phyloP scores from a whole-genome alignment of 2,113 vertebrate species.

The Megaceryle maxima region DNA sequence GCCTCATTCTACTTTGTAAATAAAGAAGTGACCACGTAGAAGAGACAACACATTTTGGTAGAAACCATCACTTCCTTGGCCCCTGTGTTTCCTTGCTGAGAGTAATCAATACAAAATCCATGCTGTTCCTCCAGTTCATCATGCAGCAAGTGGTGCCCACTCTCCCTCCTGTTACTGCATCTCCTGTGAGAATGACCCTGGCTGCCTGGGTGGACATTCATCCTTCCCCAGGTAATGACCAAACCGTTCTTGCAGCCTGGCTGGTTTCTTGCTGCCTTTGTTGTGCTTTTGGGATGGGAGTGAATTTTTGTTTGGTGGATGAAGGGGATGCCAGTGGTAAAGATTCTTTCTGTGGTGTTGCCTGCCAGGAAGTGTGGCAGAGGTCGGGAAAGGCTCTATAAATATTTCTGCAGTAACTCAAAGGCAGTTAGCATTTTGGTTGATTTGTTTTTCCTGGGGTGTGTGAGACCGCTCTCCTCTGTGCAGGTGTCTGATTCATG shows the following conservation, averaged over 20 bases:
- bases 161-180: neutral
- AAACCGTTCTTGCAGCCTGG: neutral
- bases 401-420: constrained; percentile 57
- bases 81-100: neutral
- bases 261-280: neutral
- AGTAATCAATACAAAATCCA: neutral
- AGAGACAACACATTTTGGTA: neutral
- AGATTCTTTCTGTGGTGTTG: constrained; percentile 39
- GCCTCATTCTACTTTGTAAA: neutral
- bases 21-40: neutral
- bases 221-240: neutral
- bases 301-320: neutral
- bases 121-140: neutral
- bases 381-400: constrained; percentile 38
- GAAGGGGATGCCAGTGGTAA: constrained; percentile 40
- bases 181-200: neutral
- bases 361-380: constrained; percentile 55
- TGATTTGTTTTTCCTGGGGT: constrained; percentile 55
- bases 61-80: neutral
- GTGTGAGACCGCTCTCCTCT: neutral
- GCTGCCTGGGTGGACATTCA: neutral
- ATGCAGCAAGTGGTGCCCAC: neutral
- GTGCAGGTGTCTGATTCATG: constrained; percentile 45
- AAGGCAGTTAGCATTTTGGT: constrained; percentile 21
- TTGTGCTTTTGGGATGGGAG: neutral